Base-by-base conservation (phyloP, 2,888 invertebrate genomes). In the Agonopterix subpropinquella region DNA sequence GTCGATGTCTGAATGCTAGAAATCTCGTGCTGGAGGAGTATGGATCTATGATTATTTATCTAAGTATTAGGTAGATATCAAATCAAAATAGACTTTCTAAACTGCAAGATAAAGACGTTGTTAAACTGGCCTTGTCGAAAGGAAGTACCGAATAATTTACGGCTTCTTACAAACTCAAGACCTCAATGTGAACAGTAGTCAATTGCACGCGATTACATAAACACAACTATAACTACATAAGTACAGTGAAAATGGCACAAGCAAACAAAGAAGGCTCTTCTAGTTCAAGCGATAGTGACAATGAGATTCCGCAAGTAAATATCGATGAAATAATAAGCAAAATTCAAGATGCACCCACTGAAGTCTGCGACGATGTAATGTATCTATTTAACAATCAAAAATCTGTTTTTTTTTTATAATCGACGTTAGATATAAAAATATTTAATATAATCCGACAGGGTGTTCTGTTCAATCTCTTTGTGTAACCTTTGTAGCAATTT, bases 271-370 rank as follows among this genome's bases (percentile, higher is more conserved):
- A 42, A 42, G 13, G 8, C 11, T 11, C 42, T 2, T 11, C 13
- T 42, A 59, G 56, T 61, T n/a, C 55, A 41, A 52, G 53, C 53
- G 61, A 53, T 3, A 56, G 54, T 53, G 57, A 58, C 10, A 56
- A 47, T 43, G 60, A 64, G 2, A 39, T 45, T 7, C 45, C 44
- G 7, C 62, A 67, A 48, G 65, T 66, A 37, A 67, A 67, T 45
- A 64, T 73, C 44, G 77, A 77, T 42, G 77, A 77, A 52, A 67
- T 66, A 42, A 61, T 59, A 45, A 62, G 48, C 7, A 67, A 62
- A 57, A 65, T 69, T 43, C 71, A 77, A 44, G 76, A 72, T 52
- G 79, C 70, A 3, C 56, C 65, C 1, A 79, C 75, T 50, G 80
- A 75, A 52, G 67, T 75, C 47, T 62, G 79, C 45, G 70, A 64